Conservation (phyloP, 1,140 invertebrate genomes). For the Drosophila santomea region DNA sequence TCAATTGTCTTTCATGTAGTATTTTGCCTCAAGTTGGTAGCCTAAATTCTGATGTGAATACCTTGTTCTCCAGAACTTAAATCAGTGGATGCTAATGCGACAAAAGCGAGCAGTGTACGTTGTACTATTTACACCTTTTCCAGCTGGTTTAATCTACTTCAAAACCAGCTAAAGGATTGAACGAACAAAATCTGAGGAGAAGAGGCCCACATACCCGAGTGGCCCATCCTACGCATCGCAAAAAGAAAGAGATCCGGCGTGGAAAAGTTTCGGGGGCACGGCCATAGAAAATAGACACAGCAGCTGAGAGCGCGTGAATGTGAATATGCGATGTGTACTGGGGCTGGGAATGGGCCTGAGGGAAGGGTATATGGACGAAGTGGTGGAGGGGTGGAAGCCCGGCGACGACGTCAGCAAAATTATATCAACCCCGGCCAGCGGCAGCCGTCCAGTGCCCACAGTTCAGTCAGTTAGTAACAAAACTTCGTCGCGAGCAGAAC, state of each 20-base stretch:
- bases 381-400: background rate
- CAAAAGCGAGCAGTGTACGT: background rate
- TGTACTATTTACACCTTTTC: background rate
- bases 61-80: background rate
- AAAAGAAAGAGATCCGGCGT: constrained; percentile 1
- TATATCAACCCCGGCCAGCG: constrained; percentile 36
- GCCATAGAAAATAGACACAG: constrained; percentile 30
- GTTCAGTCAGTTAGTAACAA: constrained; percentile 68
- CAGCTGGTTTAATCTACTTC: background rate
- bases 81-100: background rate
- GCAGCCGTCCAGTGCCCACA: constrained; percentile 42
- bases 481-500: constrained; percentile 74
- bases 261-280: constrained; percentile 63
- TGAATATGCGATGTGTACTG: background rate
- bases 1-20: background rate
- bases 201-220: background rate
- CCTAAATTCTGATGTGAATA: background rate
- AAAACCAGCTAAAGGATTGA: background rate
- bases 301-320: constrained; percentile 28
- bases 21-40: background rate
- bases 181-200: background rate
- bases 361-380: constrained; percentile 4
- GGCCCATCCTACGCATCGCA: constrained; percentile 11
- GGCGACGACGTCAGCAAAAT: constrained; percentile 42
- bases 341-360: background rate